Evolutionary conservation across 1,140 invertebrate genomes (phyloP).

Genomic region (Helicorthomorpha holstii): DNA sequence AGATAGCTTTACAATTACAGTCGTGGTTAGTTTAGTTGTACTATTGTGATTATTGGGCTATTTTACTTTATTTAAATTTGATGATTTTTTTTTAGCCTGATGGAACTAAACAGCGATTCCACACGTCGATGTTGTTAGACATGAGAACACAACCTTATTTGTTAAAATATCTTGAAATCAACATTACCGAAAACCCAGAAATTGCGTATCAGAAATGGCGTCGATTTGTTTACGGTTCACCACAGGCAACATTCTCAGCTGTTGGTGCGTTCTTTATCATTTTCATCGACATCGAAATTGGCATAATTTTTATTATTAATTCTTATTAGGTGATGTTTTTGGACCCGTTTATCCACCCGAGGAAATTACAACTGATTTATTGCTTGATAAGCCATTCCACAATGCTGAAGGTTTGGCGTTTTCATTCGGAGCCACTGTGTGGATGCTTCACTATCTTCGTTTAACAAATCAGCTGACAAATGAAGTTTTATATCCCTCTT

Average conservation of each 20-base stretch:
- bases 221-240: slow-evolving; percentile 37
- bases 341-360: slow-evolving; percentile 27
- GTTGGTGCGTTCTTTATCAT: slow-evolving; percentile 14
- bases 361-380: slow-evolving; percentile 15
- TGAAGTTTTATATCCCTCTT: slow-evolving; percentile 20
- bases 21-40: background rate
- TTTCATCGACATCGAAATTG: too few relatives aligned
- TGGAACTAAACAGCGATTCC: slow-evolving; percentile 36
- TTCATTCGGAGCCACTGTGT: slow-evolving; percentile 40
- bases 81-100: slow-evolving; percentile 27
- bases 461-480: slow-evolving; percentile 35
- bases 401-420: slow-evolving; percentile 35
- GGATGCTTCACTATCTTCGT: slow-evolving; percentile 38
- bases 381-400: slow-evolving; percentile 20
- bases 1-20: background rate
- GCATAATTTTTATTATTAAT: background rate
- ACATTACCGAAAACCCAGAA: slow-evolving; percentile 38
- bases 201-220: slow-evolving; percentile 36
- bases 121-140: slow-evolving; percentile 40
- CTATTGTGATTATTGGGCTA: background rate
- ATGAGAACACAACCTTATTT: slow-evolving; percentile 35
- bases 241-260: slow-evolving; percentile 27
- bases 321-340: slow-evolving; percentile 36
- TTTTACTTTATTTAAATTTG: background rate
- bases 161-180: slow-evolving; percentile 37